Conservation (phyloP, 2,888 invertebrate species). For the Acleris holmiana region DNA sequence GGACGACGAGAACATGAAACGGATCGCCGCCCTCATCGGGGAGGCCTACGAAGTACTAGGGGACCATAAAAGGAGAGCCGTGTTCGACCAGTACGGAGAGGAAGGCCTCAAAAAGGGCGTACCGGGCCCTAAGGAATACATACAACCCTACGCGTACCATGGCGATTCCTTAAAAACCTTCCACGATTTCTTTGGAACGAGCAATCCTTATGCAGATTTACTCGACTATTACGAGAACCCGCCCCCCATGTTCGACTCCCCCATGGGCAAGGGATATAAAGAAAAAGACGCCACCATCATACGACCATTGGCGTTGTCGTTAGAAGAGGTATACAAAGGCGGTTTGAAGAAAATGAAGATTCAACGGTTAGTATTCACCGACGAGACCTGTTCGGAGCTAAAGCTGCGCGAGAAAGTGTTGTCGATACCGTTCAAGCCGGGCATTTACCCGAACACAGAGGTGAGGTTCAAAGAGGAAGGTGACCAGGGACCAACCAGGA, state of each 20-base stretch:
- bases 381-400: conserved; percentile 85
- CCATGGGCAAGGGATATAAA: conserved; percentile 85
- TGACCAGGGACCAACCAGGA: conserved; percentile 89
- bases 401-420: conserved; percentile 89
- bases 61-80: conserved; percentile 87
- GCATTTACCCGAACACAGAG: conserved; percentile 89
- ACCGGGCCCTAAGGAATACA: conserved; percentile 86
- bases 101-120: conserved; percentile 93
- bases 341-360: conserved; percentile 94
- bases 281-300: conserved; percentile 83
- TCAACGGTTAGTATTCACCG: conserved; percentile 87
- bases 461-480: conserved; percentile 91
- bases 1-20: conserved; percentile 72
- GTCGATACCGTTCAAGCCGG: conserved; percentile 89
- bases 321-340: conserved; percentile 87
- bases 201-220: conserved; percentile 92
- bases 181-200: conserved; percentile 92
- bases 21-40: conserved; percentile 86
- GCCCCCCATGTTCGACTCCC: conserved; percentile 85
- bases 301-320: conserved; percentile 75
- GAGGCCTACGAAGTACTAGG: conserved; percentile 93
- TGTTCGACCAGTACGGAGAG: conserved; percentile 96
- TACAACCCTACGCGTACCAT: conserved; percentile 91
- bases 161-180: conserved; percentile 90
- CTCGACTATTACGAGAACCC: conserved; percentile 87